phyloP scores from a whole-genome alignment of 2,113 vertebrate species.

The Eonycteris spelaea region DNA sequence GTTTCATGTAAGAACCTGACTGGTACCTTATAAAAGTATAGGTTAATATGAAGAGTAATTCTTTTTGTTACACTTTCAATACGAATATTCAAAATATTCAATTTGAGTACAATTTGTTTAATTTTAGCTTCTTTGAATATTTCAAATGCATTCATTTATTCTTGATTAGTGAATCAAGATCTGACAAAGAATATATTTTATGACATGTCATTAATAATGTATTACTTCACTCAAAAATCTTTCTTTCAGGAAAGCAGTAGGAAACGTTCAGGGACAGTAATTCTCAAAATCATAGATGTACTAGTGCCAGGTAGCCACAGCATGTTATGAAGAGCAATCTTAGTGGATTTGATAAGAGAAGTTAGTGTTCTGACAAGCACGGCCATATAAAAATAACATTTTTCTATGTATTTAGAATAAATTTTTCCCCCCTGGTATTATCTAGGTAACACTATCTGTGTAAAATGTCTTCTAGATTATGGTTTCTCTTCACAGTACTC shows the following conservation, averaged over 20 bases:
- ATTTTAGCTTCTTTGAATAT: constrained; percentile 80
- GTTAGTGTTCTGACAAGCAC: not conserved
- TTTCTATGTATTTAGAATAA: not conserved
- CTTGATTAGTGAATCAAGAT: constrained; percentile 81
- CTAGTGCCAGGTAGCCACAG: not conserved
- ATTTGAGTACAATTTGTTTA: constrained; percentile 81
- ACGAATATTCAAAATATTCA: constrained; percentile 80
- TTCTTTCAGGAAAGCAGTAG: constrained; percentile 67
- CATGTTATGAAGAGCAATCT: not conserved
- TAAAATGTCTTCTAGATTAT: not conserved
- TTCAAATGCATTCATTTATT: constrained; percentile 82
- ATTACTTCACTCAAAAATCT: constrained; percentile 76
- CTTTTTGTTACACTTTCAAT: constrained; percentile 72
- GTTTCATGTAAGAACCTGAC: constrained; percentile 32
- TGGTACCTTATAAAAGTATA: constrained; percentile 46
- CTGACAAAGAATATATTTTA: constrained; percentile 80
- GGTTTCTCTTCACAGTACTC: not conserved
- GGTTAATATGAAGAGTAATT: constrained; percentile 52
- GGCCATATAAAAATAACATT: not conserved
- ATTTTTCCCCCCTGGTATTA: not conserved
- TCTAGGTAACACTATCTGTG: not conserved
- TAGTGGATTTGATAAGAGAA: not conserved
- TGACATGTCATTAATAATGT: constrained; percentile 82
- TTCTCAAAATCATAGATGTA: not conserved
- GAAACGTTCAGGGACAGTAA: constrained; percentile 72